Conservation (phyloP, 2,113 vertebrate genomes). For the Eclectus roratus region DNA sequence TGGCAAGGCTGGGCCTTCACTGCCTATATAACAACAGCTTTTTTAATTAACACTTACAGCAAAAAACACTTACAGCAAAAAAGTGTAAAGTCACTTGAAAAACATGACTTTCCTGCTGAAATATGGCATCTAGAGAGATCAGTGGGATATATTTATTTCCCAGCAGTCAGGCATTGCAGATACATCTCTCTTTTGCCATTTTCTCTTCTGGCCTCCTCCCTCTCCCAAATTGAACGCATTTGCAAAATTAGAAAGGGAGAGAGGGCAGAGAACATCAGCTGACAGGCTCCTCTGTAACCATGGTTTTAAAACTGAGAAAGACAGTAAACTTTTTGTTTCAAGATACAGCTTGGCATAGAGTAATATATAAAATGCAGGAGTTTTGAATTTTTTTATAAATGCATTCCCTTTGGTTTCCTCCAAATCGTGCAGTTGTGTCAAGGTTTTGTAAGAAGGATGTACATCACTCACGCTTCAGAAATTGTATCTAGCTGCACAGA, state of each 20-base stretch:
- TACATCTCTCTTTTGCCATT: not conserved
- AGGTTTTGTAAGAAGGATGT: not conserved
- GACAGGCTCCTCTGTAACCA: not conserved
- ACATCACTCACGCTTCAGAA: not conserved
- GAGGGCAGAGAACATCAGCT: not conserved
- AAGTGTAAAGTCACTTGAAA: not conserved
- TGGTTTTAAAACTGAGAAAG: not conserved
- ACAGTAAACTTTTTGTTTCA: not conserved
- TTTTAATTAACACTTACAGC: not conserved
- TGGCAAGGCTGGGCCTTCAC: not conserved
- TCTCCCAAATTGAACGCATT: not conserved
- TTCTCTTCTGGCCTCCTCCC: not conserved
- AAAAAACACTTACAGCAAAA: not conserved
- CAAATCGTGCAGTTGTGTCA: not conserved
- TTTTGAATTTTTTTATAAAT: not conserved
- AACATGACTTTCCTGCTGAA: not conserved
- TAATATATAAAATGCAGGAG: not conserved
- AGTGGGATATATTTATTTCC: not conserved
- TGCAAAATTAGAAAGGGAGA: not conserved
- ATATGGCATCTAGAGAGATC: not conserved
- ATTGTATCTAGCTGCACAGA: not conserved
- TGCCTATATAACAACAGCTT: not conserved
- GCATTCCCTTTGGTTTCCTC: not conserved
- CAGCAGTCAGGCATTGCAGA: not conserved
- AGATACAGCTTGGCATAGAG: not conserved